Evolutionary conservation across 2,888 invertebrate genomes (phyloP).

Genomic region (Tanypteryx hageni): DNA sequence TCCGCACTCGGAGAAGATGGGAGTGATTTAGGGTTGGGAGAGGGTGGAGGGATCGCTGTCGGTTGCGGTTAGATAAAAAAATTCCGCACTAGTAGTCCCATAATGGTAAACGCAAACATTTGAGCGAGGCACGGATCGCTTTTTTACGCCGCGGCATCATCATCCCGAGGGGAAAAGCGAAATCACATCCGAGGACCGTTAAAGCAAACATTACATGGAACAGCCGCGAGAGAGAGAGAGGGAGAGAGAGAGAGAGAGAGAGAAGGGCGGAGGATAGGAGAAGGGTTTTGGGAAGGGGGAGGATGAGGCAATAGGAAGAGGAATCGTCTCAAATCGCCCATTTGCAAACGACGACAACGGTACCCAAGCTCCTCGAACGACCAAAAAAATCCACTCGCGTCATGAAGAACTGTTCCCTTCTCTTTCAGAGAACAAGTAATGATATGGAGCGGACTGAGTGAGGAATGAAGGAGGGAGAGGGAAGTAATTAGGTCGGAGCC

Average conservation of each 20-base stretch:
- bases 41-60: neutral
- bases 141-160: neutral
- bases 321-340: neutral
- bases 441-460: neutral
- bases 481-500: neutral
- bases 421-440: neutral
- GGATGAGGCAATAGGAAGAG: neutral
- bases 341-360: neutral
- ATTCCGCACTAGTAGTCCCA: too few species aligned
- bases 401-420: neutral
- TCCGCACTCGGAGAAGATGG: constrained; percentile 7
- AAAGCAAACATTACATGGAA: neutral
- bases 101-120: constrained; percentile 29
- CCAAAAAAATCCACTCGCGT: neutral
- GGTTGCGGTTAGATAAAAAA: neutral
- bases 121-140: neutral
- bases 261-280: neutral
- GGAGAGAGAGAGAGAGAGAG: neutral
- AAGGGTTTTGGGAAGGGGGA: neutral
- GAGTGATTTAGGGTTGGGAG: neutral
- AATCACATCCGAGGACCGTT: neutral
- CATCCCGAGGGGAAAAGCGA: neutral
- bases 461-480: neutral
- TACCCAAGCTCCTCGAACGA: neutral
- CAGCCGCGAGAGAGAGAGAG: neutral